Base-by-base conservation (phyloP, 1,140 invertebrate genomes). In the Meloidogyne hapla region DNA sequence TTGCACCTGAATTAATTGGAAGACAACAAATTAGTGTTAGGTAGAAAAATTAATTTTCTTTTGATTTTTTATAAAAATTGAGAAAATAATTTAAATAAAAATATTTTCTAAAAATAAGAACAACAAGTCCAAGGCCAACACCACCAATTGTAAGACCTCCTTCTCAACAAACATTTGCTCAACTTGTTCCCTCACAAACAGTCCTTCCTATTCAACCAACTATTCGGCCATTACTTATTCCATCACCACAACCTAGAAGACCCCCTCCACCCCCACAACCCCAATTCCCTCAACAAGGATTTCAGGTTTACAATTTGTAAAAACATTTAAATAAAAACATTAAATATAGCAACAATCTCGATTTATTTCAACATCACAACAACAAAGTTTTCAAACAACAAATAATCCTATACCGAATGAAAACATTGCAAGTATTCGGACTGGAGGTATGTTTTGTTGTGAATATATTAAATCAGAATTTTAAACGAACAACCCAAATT, bases 371-470 rank as follows among this genome's bases (percentile, higher is more conserved):
- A 74, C 74, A 5, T 74, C 81, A 21, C 80, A 73, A 40, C 82
- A 72, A n/a, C 81, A 79, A 48, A 82, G 80, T 63, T 78, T 73
- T 48, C 82, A 78, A 62, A 80, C 77, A 15, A 79, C 75, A n/a
- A 78, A 80, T 45, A 76, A 76, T 18, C 80, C 80, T 75, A 79
- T 75, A 40, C 77, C 56, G 45, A 79, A 23, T 33, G 33, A 33
- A 33, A 70, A 70, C 42, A 26, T 45, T 28, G 40, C 45, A 15
- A 45, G n/a, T 21, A 21, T 70, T 26, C 15, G 69, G 26, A 70
- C 69, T 23, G 69, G 69, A 10, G 69, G 69, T 70, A 56, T 56
- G 18, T 33, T 33, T 33, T 33, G 33, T 33, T 33, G 2, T 4
- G n/a, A 48, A 48, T 48, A 48, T 3, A 48, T 2, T 48, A 3